Evolutionary conservation across 2,888 invertebrate genomes (phyloP).

Genomic region (Chironomus riparius): DNA sequence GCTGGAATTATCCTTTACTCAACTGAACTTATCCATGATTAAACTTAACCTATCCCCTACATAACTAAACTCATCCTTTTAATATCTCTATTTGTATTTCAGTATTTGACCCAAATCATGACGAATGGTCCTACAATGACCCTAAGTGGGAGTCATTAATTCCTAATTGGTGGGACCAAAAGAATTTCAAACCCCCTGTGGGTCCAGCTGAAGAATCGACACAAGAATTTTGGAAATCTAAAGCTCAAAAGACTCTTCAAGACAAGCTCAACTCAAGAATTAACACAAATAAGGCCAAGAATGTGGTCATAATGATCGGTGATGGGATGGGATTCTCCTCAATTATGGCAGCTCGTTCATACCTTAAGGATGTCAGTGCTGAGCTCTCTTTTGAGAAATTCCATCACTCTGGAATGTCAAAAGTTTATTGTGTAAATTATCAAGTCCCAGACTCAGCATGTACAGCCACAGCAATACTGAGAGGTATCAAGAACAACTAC

Average conservation of each 20-base stretch:
- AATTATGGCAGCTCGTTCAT: slow-evolving; percentile 1
- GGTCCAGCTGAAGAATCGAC: slow-evolving; percentile 29
- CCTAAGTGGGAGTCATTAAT: not conserved
- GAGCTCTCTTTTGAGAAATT: slow-evolving; percentile 15
- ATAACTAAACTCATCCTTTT: too few relatives aligned
- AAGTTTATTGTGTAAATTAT: slow-evolving; percentile 60
- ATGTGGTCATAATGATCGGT: slow-evolving; percentile 12
- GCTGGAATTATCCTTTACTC: too few relatives aligned
- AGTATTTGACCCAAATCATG: slow-evolving; percentile 31
- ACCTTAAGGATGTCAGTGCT: not conserved
- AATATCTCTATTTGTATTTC: too few relatives aligned
- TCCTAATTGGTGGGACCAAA: slow-evolving; percentile 30
- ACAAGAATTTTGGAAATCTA: not conserved
- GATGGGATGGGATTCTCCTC: slow-evolving; percentile 21
- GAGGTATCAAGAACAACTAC: slow-evolving; percentile 62
- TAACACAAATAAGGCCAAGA: slow-evolving; percentile 7
- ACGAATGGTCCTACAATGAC: not conserved
- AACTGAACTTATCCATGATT: too few relatives aligned
- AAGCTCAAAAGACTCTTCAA: not conserved
- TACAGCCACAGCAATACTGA: slow-evolving; percentile 62
- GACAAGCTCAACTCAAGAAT: not conserved
- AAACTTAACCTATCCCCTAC: too few relatives aligned
- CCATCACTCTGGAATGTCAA: slow-evolving; percentile 1
- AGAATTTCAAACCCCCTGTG: slow-evolving; percentile 29
- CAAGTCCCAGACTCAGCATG: slow-evolving; percentile 71